phyloP scores from a whole-genome alignment of 2,113 vertebrate species.

The Eurypyga helias region DNA sequence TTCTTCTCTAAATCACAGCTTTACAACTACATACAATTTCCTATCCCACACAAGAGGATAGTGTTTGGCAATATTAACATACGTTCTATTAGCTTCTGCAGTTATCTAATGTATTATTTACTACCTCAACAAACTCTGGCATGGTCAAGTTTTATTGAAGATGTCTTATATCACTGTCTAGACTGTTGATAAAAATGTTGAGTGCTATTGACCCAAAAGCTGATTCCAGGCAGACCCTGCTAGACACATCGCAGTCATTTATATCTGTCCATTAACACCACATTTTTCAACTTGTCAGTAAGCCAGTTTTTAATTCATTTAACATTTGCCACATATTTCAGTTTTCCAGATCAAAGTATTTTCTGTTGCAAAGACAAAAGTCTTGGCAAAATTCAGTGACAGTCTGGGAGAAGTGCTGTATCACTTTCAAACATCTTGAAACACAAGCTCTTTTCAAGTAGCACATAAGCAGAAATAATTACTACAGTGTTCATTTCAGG shows the following conservation, averaged over 20 bases:
- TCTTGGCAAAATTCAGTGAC: not conserved
- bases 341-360: conserved; percentile 4
- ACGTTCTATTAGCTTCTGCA: not conserved
- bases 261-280: not conserved
- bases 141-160: not conserved
- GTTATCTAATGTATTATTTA: conserved; percentile 19
- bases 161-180: conserved; percentile 20
- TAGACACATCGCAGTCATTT: not conserved
- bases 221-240: not conserved
- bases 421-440: not conserved
- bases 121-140: not conserved
- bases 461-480: not conserved
- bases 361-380: not conserved
- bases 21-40: not conserved
- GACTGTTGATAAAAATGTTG: conserved; percentile 41
- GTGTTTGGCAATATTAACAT: not conserved
- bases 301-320: not conserved
- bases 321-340: not conserved
- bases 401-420: not conserved
- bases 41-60: not conserved
- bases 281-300: conserved; percentile 26
- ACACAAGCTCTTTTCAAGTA: not conserved
- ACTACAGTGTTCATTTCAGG: not conserved
- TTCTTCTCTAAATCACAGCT: not conserved
- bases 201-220: conserved; percentile 37